Evolutionary conservation across 2,888 invertebrate species (phyloP).

Genomic region (Microdon myrmicae): DNA sequence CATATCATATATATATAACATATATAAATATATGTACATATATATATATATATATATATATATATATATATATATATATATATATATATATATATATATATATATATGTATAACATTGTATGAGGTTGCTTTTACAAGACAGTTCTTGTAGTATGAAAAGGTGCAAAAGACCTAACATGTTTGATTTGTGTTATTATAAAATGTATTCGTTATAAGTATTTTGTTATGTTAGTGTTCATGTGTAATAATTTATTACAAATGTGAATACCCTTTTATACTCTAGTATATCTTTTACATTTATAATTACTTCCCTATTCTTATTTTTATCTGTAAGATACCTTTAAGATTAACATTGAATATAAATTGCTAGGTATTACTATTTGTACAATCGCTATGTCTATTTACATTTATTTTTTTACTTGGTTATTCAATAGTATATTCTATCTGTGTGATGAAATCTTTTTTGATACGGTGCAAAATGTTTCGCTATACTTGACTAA

Average conservation of each 20-base stretch:
- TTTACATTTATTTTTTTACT: too few relatives aligned
- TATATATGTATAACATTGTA: slow-evolving; percentile 4
- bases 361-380: slow-evolving; percentile 30
- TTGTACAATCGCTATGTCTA: slow-evolving; percentile 48
- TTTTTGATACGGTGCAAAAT: too few relatives aligned
- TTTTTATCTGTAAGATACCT: slow-evolving; percentile 23
- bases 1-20: too few relatives aligned
- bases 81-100: slow-evolving; percentile 8
- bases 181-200: slow-evolving; percentile 9
- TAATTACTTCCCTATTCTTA: slow-evolving; percentile 32
- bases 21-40: slow-evolving; percentile 4
- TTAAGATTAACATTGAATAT: slow-evolving; percentile 28
- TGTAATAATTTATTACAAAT: slow-evolving; percentile 20
- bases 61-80: slow-evolving; percentile 1
- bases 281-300: slow-evolving; percentile 18
- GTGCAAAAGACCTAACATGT: slow-evolving; percentile 21
- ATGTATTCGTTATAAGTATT: slow-evolving; percentile 14
- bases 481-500: too few relatives aligned
- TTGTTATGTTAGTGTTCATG: slow-evolving; percentile 15
- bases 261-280: slow-evolving; percentile 31
- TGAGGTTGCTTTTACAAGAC: slow-evolving; percentile 5
- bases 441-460: too few relatives aligned
- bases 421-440: too few relatives aligned
- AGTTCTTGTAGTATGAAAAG: slow-evolving; percentile 14
- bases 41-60: slow-evolving; percentile 1